phyloP scores from a whole-genome alignment of 2,797 vertebrate genomes.

The Hapalemur alaotrensis region DNA sequence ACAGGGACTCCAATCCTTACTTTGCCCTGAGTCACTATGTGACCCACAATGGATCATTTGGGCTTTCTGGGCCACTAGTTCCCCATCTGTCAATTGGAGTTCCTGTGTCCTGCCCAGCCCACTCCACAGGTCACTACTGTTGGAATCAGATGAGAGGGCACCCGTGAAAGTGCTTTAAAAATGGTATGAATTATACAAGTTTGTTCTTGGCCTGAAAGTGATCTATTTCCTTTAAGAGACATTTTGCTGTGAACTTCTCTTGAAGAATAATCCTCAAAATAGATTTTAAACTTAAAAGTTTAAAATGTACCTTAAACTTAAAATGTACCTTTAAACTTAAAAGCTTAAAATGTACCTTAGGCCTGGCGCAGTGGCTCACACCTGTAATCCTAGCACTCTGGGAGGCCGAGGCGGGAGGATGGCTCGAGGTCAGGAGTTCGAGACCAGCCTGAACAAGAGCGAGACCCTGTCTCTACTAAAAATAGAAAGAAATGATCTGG shows the following conservation, averaged over 20 bases:
- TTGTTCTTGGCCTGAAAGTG: background rate
- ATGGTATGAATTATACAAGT: background rate
- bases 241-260: background rate
- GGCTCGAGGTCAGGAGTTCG: no score
- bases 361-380: accelerated
- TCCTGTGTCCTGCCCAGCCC: background rate
- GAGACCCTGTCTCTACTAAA: no score
- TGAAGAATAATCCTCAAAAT: background rate
- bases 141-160: background rate
- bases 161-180: background rate
- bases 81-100: background rate
- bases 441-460: no score
- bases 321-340: no score
- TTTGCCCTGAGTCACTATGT: background rate
- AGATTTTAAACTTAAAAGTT: background rate
- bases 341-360: no score
- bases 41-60: background rate
- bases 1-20: background rate
- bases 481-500: no score
- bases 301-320: no score
- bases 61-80: background rate
- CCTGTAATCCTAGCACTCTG: no score
- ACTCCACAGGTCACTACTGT: background rate
- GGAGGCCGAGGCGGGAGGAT: no score
- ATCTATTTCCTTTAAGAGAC: background rate